phyloP scores from a whole-genome alignment of 2,797 vertebrate genomes.

The Gadopsis marmoratus region DNA sequence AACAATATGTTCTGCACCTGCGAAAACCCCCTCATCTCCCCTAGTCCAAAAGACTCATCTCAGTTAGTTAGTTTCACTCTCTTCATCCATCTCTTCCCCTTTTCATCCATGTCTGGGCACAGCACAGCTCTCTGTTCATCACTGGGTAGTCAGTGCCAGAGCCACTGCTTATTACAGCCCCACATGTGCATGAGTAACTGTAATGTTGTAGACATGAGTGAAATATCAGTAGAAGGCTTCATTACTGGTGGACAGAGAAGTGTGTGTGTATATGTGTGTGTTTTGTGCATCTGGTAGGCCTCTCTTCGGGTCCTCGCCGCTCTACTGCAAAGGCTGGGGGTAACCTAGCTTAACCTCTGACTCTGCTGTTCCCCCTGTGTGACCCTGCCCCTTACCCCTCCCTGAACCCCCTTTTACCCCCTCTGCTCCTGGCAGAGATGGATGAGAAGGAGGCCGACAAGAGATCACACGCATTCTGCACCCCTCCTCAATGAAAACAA shows the following conservation, averaged over 20 bases:
- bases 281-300: slow-evolving; percentile 47
- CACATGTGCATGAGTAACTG: slow-evolving; percentile 86
- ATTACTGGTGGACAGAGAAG: slow-evolving; percentile 73
- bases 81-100: slow-evolving; percentile 50
- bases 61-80: slow-evolving; percentile 52
- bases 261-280: slow-evolving; percentile 41
- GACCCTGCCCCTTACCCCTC: slow-evolving; percentile 78
- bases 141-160: slow-evolving; percentile 56
- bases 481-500: slow-evolving; percentile 83
- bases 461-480: slow-evolving; percentile 83
- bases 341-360: slow-evolving; percentile 80
- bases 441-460: slow-evolving; percentile 80
- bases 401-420: slow-evolving; percentile 75
- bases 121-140: slow-evolving; percentile 76
- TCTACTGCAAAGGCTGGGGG: slow-evolving; percentile 62
- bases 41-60: slow-evolving; percentile 53
- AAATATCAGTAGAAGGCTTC: slow-evolving; percentile 82
- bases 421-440: slow-evolving; percentile 78
- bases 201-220: slow-evolving; percentile 83
- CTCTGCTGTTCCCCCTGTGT: slow-evolving; percentile 78
- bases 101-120: slow-evolving; percentile 56
- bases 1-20: slow-evolving; percentile 73
- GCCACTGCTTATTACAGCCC: slow-evolving; percentile 79
- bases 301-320: slow-evolving; percentile 49
- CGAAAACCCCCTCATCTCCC: slow-evolving; percentile 16